A percentile compares a stretch with the other conserved stretches of the same genome.
Conservation (phyloP, 1,140 invertebrate species). For the Leptinotarsa undecemlineata region DNA sequence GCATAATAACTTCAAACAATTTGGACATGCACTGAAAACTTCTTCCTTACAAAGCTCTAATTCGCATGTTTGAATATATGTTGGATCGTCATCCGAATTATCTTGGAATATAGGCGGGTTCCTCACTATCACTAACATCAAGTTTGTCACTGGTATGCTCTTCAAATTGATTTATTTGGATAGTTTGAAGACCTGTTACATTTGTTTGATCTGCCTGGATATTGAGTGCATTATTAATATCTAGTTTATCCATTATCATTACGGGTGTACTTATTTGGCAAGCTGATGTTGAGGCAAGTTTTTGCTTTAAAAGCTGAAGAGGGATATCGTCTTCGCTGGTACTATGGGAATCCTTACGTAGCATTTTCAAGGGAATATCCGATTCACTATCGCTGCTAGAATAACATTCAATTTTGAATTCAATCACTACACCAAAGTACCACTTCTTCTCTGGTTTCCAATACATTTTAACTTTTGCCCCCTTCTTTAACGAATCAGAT, state of each 20-base stretch:
- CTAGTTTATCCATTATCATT: too few species aligned
- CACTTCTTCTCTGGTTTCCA: not conserved
- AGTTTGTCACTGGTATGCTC: too few species aligned
- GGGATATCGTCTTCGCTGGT: not conserved
- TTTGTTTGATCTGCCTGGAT: too few species aligned
- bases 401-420: not conserved
- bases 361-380: too few species aligned
- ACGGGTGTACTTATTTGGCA: too few species aligned
- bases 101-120: not conserved
- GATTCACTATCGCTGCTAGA: not conserved
- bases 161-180: too few species aligned
- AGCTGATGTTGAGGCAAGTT: not conserved
- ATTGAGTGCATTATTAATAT: too few species aligned
- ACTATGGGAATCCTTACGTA: too few species aligned
- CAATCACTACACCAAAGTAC: not conserved
- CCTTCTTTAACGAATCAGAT: not conserved
- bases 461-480: not conserved
- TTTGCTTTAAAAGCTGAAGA: not conserved
- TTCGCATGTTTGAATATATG: constrained; percentile 22
- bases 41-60: constrained; percentile 15
- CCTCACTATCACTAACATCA: not conserved
- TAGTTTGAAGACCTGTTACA: too few species aligned
- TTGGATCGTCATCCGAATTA: constrained; percentile 5
- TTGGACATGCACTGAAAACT: constrained; percentile 16
- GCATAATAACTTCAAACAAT: constrained; percentile 7